These are phyloP conservation scores for Panthera uncia DNA, from an alignment of 2,113 vertebrate species.

Conservation along the genomic window DNA sequence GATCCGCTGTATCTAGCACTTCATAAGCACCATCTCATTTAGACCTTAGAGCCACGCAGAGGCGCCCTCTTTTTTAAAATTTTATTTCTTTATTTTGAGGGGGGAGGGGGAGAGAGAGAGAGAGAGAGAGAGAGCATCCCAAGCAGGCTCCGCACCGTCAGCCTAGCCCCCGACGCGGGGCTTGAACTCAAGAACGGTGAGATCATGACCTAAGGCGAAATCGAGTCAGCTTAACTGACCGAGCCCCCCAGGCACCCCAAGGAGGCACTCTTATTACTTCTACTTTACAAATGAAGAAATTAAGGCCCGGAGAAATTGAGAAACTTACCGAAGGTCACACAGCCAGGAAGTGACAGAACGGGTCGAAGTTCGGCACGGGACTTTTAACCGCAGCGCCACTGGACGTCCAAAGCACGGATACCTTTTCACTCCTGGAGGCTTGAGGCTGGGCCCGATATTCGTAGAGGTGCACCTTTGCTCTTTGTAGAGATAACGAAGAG, in stretches of 20 bases:
- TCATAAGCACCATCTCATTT: neutral
- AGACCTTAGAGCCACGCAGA: neutral
- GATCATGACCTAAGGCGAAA: too few relatives aligned
- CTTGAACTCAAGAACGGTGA: too few relatives aligned
- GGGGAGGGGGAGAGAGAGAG: too few relatives aligned
- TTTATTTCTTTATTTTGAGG: too few relatives aligned
- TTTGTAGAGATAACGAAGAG: neutral
- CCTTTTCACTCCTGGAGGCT: neutral
- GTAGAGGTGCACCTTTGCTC: neutral
- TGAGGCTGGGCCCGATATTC: neutral
- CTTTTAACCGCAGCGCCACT: neutral
- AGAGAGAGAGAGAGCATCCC: too few relatives aligned
- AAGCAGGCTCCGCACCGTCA: too few relatives aligned
- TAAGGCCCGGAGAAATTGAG: neutral
- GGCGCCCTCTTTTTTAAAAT: neutral
- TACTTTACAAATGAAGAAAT: constrained; percentile 41
- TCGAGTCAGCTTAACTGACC: too few relatives aligned
- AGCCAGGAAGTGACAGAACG: neutral
- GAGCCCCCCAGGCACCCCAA: neutral
- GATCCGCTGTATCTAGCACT: neutral
- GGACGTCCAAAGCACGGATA: neutral
- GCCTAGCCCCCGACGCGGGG: fast-evolving
- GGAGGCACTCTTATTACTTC: neutral
- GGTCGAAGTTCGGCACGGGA: neutral
- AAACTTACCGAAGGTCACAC: neutral